Evolutionary conservation across 2,113 vertebrate species (phyloP), one percentile per base, ranked within the genome.

Genomic region (Brachyhypopomus gauderio): DNA sequence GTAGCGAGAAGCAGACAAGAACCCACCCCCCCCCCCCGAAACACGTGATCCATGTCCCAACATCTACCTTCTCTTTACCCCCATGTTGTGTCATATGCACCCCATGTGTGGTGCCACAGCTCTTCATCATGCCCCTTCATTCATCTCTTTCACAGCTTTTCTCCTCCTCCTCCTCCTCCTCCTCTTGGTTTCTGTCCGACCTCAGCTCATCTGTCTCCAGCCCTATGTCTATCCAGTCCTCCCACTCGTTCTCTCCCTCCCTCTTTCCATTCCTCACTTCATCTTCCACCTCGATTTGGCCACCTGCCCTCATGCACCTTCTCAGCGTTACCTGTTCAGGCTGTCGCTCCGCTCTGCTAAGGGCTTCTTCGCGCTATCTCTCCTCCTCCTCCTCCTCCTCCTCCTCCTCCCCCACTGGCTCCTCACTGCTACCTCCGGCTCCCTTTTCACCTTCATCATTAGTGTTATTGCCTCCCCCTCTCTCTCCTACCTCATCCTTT

Each of bases 151-250:
- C 80, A 81, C 78, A 14, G 45, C 45, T 52, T 14, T 14, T 16
- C 22, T 27, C 75, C 22, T 36, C 34, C 72, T 72, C 63, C 78
- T 38, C 82, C 71, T 27, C 34, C 3, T 48, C 59, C 64, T 60
- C 76, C 78, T 36, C 86, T 70, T 30, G 2, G 30, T 81, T 84
- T 82, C 78, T 58, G 5, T 80, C 82, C 84, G 86, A 84, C 78
- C 81, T 75, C 38, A 22, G 81, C 73, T 84, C 52, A 85, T 80
- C 75, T 81, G 88, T 81, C 69, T 86, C 72, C 34, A 52, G 78
- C 76, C 78, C 70, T 19, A 59, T 64, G 36, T 64, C 80, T 56
- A 52, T 80, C 84, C 84, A 75, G 45, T 88, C 85, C 74, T 82
- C 84, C 83, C 63, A 83, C 80, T 82, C 75, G 58, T 81, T 75